Evolutionary conservation across 2,113 vertebrate genomes (phyloP), one percentile per base, ranked within the genome.

Genomic region (Phylloscopus whistleri): DNA sequence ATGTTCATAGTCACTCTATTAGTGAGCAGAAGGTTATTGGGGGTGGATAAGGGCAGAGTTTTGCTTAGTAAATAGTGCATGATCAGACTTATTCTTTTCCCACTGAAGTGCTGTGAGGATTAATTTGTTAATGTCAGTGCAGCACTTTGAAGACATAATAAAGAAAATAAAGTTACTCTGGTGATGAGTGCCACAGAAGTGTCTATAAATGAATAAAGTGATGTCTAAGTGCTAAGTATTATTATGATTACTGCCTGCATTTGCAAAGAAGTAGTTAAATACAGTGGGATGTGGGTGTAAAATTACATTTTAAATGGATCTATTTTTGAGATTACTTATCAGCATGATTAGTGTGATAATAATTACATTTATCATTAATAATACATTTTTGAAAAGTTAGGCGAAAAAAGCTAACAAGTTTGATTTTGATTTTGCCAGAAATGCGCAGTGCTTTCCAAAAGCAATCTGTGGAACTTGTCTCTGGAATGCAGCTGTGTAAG

Each of bases 281-380:
- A 91, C 94, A 93, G 95, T 95, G 97, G 94, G 95, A 93, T 96
- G 87, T 95, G 94, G 91, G 95, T 96, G 84, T 96, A 94, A 96
- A 97, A 97, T 97, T 95, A 91, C 93, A 95, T 95, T 94, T 79
- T 97, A 97, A 98, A 93, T 97, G 93, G 92, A 88, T 97, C 98
- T 98, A 98, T 98, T 98, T 97, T 97, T 97, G 93, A 97, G 97
- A 96, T 97, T 97, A 97, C 96, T 97, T 97, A 96, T 98, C 97
- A 98, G 97, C 95, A 75, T 97, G 97, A 97, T 98, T 98, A 98
- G 98, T 97, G 95, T 97, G 97, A 97, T 97, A 98, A 98, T 98
- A 98, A 98, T 98, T 97, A 93, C 97, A 96, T 98, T 98, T 97
- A 97, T 97, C 97, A 98, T 98, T 98, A 98, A 98, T 98, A 98